These are phyloP conservation scores for Brachionichthys hirsutus DNA, from an alignment of 2,113 vertebrate species.

Conservation along the genomic window DNA sequence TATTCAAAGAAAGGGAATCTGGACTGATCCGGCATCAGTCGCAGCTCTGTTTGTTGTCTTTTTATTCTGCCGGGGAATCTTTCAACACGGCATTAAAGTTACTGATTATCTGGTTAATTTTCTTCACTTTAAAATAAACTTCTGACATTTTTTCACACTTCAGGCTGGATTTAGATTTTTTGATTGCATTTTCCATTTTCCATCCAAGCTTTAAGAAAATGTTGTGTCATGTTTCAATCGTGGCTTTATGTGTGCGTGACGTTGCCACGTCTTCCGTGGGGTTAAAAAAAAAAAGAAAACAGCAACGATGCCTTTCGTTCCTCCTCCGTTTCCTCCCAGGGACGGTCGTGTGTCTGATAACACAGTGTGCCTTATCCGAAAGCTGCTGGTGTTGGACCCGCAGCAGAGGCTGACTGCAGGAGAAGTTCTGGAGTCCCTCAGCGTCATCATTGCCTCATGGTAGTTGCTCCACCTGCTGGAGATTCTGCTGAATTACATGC, in stretches of 20 bases:
- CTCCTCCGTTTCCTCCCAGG: conserved; percentile 65
- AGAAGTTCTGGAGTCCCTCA: conserved; percentile 93
- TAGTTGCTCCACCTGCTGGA: conserved; percentile 70
- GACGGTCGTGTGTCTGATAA: conserved; percentile 96
- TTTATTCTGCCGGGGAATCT: background rate
- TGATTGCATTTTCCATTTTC: conserved; percentile 3
- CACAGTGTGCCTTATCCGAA: conserved; percentile 96
- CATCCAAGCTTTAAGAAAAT: background rate
- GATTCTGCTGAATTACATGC: background rate
- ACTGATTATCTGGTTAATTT: background rate
- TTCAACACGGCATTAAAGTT: background rate
- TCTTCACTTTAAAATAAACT: background rate
- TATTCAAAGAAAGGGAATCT: background rate
- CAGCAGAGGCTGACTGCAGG: conserved; percentile 93
- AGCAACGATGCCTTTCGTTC: background rate
- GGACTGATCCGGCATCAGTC: background rate
- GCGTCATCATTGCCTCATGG: conserved; percentile 95
- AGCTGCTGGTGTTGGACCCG: conserved; percentile 94
- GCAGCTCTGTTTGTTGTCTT: too few species aligned
- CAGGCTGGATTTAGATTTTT: too few species aligned
- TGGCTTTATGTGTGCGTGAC: background rate
- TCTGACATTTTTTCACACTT: background rate
- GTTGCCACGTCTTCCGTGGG: background rate
- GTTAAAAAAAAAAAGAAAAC: too few species aligned
- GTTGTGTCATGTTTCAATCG: background rate